A percentile compares a stretch with the other conserved stretches of the same genome.
Evolutionary conservation across 1,140 invertebrate genomes (phyloP).

Genomic region (Lutraria rhynchaena): DNA sequence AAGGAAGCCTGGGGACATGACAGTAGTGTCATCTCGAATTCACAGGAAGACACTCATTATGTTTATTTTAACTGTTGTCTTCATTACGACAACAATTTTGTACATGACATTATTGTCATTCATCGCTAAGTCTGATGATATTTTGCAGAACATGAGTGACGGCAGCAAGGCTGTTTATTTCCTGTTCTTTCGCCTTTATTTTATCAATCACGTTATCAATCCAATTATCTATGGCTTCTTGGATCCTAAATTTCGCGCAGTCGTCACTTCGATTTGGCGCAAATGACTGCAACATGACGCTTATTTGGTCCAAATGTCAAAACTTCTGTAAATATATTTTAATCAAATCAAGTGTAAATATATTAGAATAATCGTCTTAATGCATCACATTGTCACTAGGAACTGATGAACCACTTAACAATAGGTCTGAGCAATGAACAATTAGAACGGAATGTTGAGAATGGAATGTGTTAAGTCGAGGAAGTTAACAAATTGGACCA

Average conservation of each 20-base stretch:
- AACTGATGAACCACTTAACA: no score
- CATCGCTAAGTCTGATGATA: constrained; percentile 2
- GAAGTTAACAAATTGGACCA: no score
- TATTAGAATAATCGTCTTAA: no score
- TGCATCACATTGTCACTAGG: no score
- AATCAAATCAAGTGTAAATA: no score
- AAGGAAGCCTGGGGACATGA: background rate
- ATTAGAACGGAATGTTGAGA: no score
- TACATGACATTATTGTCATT: constrained; percentile 39
- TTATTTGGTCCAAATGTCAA: no score
- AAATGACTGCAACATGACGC: no score
- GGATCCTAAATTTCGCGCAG: constrained; percentile 48
- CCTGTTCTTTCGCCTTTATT: constrained; percentile 34
- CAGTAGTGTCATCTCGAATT: background rate
- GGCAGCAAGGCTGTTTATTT: constrained; percentile 15
- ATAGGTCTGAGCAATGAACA: no score
- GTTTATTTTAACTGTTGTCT: constrained; percentile 21
- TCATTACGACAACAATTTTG: constrained; percentile 36
- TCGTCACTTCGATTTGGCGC: no score
- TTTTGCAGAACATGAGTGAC: constrained; percentile 8
- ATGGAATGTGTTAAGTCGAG: no score
- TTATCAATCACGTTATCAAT: constrained; percentile 53
- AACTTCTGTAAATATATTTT: no score
- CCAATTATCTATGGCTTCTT: constrained; percentile 41
- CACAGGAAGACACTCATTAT: constrained; percentile 42